Base-by-base conservation (phyloP, 2,797 vertebrate genomes). In the Argya squamiceps region DNA sequence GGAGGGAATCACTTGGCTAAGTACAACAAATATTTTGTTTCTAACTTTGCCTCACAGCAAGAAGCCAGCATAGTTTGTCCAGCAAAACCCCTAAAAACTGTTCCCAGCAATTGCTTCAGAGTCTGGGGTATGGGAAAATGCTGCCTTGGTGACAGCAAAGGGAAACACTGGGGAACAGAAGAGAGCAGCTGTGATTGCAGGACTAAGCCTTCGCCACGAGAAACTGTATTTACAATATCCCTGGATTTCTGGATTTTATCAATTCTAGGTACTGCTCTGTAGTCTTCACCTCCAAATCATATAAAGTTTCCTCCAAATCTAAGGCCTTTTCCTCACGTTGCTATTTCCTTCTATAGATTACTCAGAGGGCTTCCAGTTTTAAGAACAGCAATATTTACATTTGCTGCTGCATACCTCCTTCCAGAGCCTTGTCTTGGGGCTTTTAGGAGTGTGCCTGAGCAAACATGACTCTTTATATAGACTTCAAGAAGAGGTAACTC, bases 381-480 rank as follows among this genome's bases (percentile, higher is more conserved):
- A 63, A 84, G 92, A 96, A 84, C 90, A 91, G 75, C 82, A 67
- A 29, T 97, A 97, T 97, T 98, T 96, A 95, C 96, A 96, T 97
- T 98, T 95, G 91, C 94, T 84, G 44, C 76, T 84, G 88, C 97
- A 96, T 97, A 93, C 82, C 96, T 96, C 93, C 94, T 84, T 65
- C 67, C 92, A 97, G 76, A 89, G 75, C 94, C 91, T 44, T 14
- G 59, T 93, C 96, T 92, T 74, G 60, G 85, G 92, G 83, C 80
- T 94, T 94, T 94, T 68, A 97, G 93, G 92, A 93, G 73, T 80
- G 56, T 89, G 94, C 96, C 73, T 96, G 94, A 95, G 91, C 97
- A 97, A 98, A 98, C 97, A 97, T 0, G 41, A 63, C 84, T 95
- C 97, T 97, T 96, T 96, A 93, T 92, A 92, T 39, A 94, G 96